phyloP scores from a whole-genome alignment of 2,113 vertebrate genomes.

The Poecile atricapillus region DNA sequence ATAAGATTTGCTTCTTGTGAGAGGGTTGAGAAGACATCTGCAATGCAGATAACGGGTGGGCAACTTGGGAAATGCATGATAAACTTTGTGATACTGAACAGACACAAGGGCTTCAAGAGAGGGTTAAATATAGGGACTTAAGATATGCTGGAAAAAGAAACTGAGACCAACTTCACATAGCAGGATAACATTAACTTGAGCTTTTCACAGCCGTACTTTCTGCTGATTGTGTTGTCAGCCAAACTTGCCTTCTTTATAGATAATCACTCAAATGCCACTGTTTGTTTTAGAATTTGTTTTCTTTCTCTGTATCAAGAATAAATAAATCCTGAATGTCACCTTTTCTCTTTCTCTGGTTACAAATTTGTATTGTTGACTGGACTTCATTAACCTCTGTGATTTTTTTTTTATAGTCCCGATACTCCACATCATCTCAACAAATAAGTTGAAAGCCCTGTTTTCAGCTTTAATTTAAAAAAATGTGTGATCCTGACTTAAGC shows the following conservation, averaged over 20 bases:
- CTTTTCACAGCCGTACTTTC: conserved; percentile 85
- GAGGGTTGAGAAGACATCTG: conserved; percentile 53
- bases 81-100: conserved; percentile 64
- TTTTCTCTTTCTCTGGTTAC: conserved; percentile 40
- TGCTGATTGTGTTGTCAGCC: conserved; percentile 77
- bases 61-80: conserved; percentile 68
- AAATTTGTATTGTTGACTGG: conserved; percentile 22
- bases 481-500: conserved; percentile 74
- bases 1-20: not conserved
- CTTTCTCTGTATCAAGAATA: conserved; percentile 54
- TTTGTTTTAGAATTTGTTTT: conserved; percentile 64
- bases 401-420: conserved; percentile 40
- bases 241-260: conserved; percentile 64
- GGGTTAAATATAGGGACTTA: conserved; percentile 73
- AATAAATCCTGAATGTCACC: conserved; percentile 54
- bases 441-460: conserved; percentile 62
- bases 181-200: conserved; percentile 75
- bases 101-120: conserved; percentile 71
- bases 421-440: conserved; percentile 62
- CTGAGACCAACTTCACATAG: conserved; percentile 73
- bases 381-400: conserved; percentile 50
- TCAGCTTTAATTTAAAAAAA: conserved; percentile 64
- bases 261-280: conserved; percentile 64
- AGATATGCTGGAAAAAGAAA: conserved; percentile 72
- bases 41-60: conserved; percentile 65